Evolutionary conservation across 53 echinoderm and acorn worm species (phyloP).

Genomic region (Echinarachnius parma): DNA sequence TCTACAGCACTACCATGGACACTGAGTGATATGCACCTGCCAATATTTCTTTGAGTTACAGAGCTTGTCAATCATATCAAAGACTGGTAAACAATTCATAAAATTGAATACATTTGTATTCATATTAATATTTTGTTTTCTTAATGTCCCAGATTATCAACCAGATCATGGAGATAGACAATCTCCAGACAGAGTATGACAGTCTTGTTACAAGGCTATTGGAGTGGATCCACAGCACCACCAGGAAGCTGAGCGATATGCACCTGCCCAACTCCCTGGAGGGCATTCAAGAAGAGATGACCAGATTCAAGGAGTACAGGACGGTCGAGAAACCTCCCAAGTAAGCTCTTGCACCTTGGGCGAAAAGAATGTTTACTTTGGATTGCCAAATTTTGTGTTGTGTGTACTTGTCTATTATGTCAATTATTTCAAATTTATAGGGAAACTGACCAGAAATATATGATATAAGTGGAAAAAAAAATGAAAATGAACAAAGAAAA

Average conservation of each 20-base stretch:
- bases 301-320: slow-evolving; percentile 77
- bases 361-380: background rate
- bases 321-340: slow-evolving; percentile 93
- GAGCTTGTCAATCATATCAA: no score
- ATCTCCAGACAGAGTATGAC: slow-evolving; percentile 76
- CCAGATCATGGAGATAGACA: slow-evolving; percentile 74
- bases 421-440: no score
- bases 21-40: slow-evolving; percentile 73
- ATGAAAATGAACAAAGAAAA: no score
- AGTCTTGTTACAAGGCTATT: slow-evolving; percentile 64
- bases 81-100: no score
- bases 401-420: no score
- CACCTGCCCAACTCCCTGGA: slow-evolving; percentile 82
- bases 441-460: no score
- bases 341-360: slow-evolving; percentile 44
- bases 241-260: slow-evolving; percentile 61
- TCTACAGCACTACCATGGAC: slow-evolving; percentile 63
- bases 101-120: no score
- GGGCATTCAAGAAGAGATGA: slow-evolving; percentile 81
- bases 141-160: slow-evolving; percentile 58
- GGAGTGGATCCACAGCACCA: slow-evolving; percentile 85
- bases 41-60: slow-evolving; percentile 85
- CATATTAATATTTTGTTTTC: background rate
- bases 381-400: background rate
- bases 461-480: no score